Evolutionary conservation across 2,113 vertebrate genomes (phyloP).

Genomic region (Pelusios castaneus): DNA sequence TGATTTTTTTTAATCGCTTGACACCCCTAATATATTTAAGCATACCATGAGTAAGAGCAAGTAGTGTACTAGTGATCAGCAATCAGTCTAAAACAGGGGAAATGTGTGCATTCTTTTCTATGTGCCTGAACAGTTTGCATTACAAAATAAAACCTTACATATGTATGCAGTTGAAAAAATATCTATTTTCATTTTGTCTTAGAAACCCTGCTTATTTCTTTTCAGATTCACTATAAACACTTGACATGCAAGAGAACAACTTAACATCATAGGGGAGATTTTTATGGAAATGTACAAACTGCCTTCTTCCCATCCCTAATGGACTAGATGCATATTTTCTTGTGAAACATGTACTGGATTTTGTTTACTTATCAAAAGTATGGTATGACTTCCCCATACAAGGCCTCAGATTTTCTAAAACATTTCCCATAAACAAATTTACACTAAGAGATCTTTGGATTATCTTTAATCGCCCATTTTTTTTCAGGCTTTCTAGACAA

Average conservation of each 20-base stretch:
- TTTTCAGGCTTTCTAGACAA: constrained; percentile 25
- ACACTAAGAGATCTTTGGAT: constrained; percentile 5
- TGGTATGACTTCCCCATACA: not conserved
- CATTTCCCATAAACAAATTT: not conserved
- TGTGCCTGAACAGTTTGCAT: not conserved
- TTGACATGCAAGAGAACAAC: constrained; percentile 49
- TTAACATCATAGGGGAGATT: constrained; percentile 21
- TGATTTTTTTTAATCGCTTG: no score
- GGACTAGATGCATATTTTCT: not conserved
- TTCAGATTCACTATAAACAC: constrained; percentile 50
- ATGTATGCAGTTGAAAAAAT: constrained; percentile 15
- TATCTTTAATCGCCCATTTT: constrained; percentile 21
- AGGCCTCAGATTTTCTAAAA: not conserved
- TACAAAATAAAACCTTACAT: constrained; percentile 23
- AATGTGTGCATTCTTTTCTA: not conserved
- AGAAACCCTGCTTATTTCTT: constrained; percentile 27
- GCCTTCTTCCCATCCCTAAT: constrained; percentile 6
- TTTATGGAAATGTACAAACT: constrained; percentile 51
- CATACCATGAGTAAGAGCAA: not conserved
- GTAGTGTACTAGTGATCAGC: not conserved
- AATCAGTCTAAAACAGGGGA: not conserved
- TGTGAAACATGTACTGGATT: not conserved
- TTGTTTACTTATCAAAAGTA: not conserved
- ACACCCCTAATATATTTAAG: not conserved
- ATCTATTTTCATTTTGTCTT: constrained; percentile 50